Evolutionary conservation across 2,888 invertebrate genomes (phyloP).

Genomic region (Acholoe squamosa): DNA sequence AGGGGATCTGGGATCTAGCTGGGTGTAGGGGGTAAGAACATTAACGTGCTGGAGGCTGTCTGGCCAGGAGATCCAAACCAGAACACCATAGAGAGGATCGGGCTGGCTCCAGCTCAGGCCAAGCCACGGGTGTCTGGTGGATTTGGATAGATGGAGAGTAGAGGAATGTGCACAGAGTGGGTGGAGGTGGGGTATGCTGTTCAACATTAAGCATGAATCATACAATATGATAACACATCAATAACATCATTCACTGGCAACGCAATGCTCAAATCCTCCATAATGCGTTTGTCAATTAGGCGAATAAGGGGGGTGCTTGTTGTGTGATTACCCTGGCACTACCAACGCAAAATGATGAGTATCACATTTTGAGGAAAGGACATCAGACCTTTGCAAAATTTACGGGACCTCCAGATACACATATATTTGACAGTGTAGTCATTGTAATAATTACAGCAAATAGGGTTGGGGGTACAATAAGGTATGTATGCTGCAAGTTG

Average conservation of each 20-base stretch:
- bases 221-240: background rate
- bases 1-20: background rate
- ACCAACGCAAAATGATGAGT: too few relatives aligned
- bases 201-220: background rate
- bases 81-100: conserved; percentile 8
- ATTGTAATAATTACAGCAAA: too few relatives aligned
- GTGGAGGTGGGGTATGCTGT: background rate
- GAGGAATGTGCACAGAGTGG: background rate
- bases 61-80: conserved; percentile 9
- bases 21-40: conserved; percentile 44
- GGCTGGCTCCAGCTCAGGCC: background rate
- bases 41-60: conserved; percentile 43
- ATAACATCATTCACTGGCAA: background rate
- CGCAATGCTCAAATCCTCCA: too few relatives aligned
- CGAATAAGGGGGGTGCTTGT: too few relatives aligned
- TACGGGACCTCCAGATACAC: too few relatives aligned
- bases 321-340: too few relatives aligned
- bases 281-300: too few relatives aligned
- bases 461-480: too few relatives aligned
- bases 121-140: background rate
- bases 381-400: too few relatives aligned
- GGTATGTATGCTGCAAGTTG: too few relatives aligned
- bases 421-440: too few relatives aligned
- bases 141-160: background rate
- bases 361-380: too few relatives aligned